Evolutionary conservation across 2,113 vertebrate genomes (phyloP).

Genomic region (Pungitius pungitius): DNA sequence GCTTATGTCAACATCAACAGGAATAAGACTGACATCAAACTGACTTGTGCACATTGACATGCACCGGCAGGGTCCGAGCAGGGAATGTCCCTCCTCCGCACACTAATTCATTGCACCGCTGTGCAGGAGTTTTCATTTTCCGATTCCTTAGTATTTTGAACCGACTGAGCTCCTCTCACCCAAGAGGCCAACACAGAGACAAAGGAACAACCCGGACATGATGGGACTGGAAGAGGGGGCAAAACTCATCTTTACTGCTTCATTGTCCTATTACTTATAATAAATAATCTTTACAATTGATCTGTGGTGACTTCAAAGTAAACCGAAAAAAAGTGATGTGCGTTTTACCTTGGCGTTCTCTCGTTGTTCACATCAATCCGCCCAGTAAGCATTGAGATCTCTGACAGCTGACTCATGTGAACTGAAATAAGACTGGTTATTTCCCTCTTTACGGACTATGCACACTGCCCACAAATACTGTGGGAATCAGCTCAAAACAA

Average conservation of each 20-base stretch:
- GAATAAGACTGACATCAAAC: not conserved
- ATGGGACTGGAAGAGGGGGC: conserved; percentile 36
- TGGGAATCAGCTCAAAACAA: conserved; percentile 26
- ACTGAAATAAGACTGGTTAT: not conserved
- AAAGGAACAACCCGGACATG: conserved; percentile 8
- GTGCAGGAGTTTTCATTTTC: conserved; percentile 40
- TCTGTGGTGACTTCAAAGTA: not conserved
- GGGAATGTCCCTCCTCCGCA: conserved; percentile 26
- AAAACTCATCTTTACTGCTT: no score
- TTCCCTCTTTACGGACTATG: not conserved
- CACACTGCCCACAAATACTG: not conserved
- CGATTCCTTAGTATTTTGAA: conserved; percentile 28
- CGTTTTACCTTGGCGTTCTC: not conserved
- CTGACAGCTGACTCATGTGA: not conserved
- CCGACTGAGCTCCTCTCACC: conserved; percentile 34
- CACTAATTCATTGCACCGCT: conserved; percentile 43
- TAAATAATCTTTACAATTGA: not conserved
- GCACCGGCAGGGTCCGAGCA: conserved; percentile 18
- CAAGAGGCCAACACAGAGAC: conserved; percentile 39
- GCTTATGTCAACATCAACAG: not conserved
- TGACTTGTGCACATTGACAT: not conserved
- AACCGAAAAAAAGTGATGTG: not conserved
- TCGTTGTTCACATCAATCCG: not conserved
- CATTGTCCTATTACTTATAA: not conserved
- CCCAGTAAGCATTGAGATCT: not conserved